Percentiles rank a stretch among this genome's conserved stretches.
Conservation (phyloP, 2,113 vertebrate genomes). For the Corythornis vintsioides region DNA sequence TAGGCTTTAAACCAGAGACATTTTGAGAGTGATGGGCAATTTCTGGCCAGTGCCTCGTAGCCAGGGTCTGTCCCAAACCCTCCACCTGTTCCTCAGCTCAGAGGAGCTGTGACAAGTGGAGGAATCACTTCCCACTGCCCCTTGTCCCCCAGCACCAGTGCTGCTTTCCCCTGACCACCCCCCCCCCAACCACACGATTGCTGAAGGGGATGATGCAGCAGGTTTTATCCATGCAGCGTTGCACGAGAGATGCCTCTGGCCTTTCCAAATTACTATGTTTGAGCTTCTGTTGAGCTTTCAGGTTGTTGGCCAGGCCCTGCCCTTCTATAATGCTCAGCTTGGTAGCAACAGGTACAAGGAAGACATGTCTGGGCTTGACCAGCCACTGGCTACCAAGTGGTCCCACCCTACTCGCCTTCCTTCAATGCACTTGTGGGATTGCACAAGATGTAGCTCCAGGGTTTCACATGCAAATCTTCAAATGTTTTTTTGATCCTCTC, state of each 20-base stretch:
- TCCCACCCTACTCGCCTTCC: background rate
- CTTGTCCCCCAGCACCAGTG: accelerated
- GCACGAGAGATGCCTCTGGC: background rate
- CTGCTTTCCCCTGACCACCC: background rate
- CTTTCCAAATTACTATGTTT: background rate
- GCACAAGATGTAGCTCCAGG: background rate
- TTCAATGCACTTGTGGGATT: background rate
- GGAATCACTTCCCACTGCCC: background rate
- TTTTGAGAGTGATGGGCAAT: accelerated
- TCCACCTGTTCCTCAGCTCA: background rate
- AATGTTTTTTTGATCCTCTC: background rate
- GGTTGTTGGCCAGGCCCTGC: background rate
- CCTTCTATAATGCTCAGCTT: background rate
- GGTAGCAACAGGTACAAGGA: background rate
- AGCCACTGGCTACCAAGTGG: accelerated
- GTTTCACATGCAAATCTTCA: accelerated
- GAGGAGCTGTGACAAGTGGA: background rate
- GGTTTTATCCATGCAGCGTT: accelerated
- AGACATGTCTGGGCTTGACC: background rate
- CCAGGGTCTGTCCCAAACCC: background rate
- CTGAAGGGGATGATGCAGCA: background rate
- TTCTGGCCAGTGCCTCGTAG: background rate
- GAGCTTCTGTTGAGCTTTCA: background rate
- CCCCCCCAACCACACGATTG: background rate
- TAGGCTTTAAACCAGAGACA: background rate